Evolutionary conservation across 1,140 invertebrate genomes (phyloP).

Genomic region (Ceratosolen solmsi): DNA sequence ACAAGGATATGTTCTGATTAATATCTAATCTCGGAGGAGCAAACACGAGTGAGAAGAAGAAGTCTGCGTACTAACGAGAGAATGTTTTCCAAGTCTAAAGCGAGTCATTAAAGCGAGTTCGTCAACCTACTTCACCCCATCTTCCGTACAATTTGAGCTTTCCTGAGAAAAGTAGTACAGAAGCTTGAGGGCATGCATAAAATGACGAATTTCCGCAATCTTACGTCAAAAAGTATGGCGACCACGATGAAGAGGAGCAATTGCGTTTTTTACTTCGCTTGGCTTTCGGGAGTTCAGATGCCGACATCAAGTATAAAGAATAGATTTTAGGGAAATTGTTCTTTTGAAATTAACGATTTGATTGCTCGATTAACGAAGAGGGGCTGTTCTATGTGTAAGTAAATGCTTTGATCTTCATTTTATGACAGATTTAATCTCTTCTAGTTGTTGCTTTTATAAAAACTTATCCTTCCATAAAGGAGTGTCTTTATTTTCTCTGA

Average conservation of each 20-base stretch:
- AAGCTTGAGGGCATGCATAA: neutral
- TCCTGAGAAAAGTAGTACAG: neutral
- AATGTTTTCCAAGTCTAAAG: conserved; percentile 23
- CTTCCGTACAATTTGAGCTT: neutral
- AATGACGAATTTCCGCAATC: neutral
- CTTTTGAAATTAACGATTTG: neutral
- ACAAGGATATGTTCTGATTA: no score
- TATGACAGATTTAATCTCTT: no score
- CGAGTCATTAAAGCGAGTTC: conserved; percentile 28
- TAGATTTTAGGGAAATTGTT: neutral
- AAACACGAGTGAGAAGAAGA: neutral
- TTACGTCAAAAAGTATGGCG: conserved; percentile 8
- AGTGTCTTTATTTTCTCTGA: no score
- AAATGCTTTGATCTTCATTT: no score
- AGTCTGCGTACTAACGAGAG: neutral
- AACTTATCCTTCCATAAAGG: no score
- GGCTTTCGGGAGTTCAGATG: neutral
- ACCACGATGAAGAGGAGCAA: neutral
- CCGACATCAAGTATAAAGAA: neutral
- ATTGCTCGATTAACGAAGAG: neutral
- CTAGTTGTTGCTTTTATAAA: no score
- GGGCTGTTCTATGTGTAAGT: neutral
- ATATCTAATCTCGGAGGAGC: neutral
- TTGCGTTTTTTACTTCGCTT: neutral
- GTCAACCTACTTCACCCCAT: neutral